Evolutionary conservation across 2,797 vertebrate species (phyloP).

Genomic region (Mus minutoides): DNA sequence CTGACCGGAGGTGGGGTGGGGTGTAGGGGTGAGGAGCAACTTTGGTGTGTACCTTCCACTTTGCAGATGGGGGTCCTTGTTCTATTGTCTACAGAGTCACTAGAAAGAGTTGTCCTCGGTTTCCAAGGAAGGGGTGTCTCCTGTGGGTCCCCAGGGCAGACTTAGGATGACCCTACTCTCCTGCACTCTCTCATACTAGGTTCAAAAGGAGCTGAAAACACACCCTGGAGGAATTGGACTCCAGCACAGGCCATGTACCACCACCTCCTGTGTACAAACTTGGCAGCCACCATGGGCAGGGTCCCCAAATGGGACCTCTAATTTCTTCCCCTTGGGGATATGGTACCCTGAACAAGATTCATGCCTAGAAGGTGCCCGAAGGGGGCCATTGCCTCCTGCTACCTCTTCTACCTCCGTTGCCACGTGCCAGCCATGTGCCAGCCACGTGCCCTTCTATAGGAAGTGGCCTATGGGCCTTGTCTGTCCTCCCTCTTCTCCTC

Average conservation of each 20-base stretch:
- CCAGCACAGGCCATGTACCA: fast-evolving
- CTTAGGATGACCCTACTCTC: constrained; percentile 17
- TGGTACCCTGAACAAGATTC: neutral
- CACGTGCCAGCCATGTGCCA: fast-evolving
- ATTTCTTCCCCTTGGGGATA: neutral
- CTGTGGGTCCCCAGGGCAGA: neutral
- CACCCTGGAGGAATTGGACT: fast-evolving
- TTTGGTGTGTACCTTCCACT: neutral
- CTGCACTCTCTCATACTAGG: neutral
- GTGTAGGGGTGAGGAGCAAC: too few species aligned
- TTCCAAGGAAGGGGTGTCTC: neutral
- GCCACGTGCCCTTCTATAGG: neutral
- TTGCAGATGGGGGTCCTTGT: neutral
- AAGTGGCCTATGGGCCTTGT: neutral
- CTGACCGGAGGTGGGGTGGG: neutral
- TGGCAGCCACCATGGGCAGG: fast-evolving
- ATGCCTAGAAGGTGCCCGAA: fast-evolving
- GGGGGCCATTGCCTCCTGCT: neutral
- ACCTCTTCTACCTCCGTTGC: neutral
- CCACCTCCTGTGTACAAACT: neutral
- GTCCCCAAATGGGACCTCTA: neutral
- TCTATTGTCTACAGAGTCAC: neutral
- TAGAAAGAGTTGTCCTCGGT: neutral
- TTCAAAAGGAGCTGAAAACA: neutral
- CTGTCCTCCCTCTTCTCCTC: neutral